phyloP scores from a whole-genome alignment of 2,797 vertebrate genomes.

The Falco concolor region DNA sequence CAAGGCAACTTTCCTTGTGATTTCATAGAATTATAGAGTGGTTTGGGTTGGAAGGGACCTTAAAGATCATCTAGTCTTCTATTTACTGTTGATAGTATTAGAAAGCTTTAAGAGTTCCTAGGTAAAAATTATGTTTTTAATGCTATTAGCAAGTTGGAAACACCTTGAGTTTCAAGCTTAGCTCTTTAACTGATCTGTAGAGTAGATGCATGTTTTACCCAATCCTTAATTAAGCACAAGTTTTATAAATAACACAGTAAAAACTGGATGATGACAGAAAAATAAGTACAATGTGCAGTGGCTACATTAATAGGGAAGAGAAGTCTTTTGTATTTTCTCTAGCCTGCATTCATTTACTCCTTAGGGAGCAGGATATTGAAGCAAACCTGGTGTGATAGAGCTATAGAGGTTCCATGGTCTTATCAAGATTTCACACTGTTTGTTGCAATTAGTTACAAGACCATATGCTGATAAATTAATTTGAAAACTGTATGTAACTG shows the following conservation, averaged over 20 bases:
- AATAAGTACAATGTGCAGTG: neutral
- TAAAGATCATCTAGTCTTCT: neutral
- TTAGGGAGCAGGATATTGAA: neutral
- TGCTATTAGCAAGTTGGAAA: neutral
- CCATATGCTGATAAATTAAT: neutral
- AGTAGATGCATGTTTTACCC: neutral
- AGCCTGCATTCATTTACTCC: neutral
- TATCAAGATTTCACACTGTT: neutral
- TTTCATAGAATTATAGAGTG: neutral
- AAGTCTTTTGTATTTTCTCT: neutral
- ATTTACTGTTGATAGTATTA: neutral
- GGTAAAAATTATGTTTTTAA: neutral
- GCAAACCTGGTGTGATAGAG: neutral
- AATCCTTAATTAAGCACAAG: neutral
- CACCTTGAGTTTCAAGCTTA: neutral
- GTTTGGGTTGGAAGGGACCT: too few relatives aligned
- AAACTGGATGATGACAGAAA: neutral
- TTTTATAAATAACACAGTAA: neutral
- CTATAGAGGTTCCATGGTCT: neutral
- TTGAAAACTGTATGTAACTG: neutral
- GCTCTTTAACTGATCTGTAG: neutral
- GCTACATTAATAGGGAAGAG: neutral
- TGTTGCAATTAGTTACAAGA: neutral
- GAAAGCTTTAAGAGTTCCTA: neutral
- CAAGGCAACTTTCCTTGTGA: neutral